These are phyloP conservation scores for Etheostoma perlongum DNA, from an alignment of 2,797 vertebrate genomes.

Conservation along the genomic window DNA sequence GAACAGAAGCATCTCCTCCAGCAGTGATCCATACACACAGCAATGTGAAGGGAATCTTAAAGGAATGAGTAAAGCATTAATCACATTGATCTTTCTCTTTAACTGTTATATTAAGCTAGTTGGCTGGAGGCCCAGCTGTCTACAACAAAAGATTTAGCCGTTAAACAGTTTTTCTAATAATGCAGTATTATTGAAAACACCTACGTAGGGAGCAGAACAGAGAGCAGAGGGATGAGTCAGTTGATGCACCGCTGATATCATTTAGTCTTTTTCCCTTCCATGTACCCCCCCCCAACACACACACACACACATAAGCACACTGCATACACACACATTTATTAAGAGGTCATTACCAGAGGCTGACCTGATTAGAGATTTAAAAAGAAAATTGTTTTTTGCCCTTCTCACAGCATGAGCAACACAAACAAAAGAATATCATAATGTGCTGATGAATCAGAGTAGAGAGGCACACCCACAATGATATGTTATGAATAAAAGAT, in stretches of 20 bases:
- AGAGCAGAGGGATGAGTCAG: slow-evolving; percentile 20
- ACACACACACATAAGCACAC: background rate
- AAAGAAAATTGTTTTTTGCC: slow-evolving; percentile 48
- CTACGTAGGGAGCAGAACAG: background rate
- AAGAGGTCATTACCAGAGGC: slow-evolving; percentile 39
- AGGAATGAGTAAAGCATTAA: slow-evolving; percentile 40
- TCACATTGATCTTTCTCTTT: slow-evolving; percentile 39
- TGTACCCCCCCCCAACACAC: background rate
- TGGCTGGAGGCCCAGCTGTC: slow-evolving; percentile 31
- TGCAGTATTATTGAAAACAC: slow-evolving; percentile 30
- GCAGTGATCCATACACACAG: slow-evolving; percentile 32
- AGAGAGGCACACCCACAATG: slow-evolving; percentile 45
- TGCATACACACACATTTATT: slow-evolving; percentile 19
- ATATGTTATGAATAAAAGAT: slow-evolving; percentile 76
- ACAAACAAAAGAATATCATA: slow-evolving; percentile 67
- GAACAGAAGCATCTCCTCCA: slow-evolving; percentile 25
- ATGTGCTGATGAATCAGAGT: slow-evolving; percentile 64
- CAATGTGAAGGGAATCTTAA: slow-evolving; percentile 43
- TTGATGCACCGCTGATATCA: background rate
- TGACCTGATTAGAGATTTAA: slow-evolving; percentile 54
- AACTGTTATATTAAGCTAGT: slow-evolving; percentile 49
- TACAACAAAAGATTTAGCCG: slow-evolving; percentile 40
- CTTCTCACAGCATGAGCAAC: slow-evolving; percentile 27
- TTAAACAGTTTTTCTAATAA: slow-evolving; percentile 40
- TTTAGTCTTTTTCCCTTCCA: slow-evolving; percentile 1